A percentile compares a stretch with the other conserved stretches of the same genome.
phyloP scores from a whole-genome alignment of 2,113 vertebrate genomes.

The Cryptotis parvus region DNA sequence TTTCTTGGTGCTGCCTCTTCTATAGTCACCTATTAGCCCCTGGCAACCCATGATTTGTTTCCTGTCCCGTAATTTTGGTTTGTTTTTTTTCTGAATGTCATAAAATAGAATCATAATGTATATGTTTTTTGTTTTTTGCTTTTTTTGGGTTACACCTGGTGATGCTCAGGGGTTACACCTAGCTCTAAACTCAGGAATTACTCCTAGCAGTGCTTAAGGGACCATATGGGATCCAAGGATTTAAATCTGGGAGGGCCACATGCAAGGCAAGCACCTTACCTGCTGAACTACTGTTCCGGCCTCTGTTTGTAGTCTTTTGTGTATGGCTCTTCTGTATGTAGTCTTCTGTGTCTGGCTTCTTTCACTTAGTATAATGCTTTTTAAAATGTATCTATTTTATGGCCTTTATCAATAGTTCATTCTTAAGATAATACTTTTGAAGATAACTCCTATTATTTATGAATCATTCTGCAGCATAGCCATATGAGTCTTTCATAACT shows the following conservation, averaged over 20 bases:
- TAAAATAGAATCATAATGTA: slow-evolving; percentile 17
- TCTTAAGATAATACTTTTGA: slow-evolving; percentile 44
- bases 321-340: too few species aligned
- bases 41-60: neutral
- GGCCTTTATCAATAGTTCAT: slow-evolving; percentile 45
- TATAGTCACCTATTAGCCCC: neutral
- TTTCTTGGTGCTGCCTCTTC: neutral
- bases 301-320: too few species aligned
- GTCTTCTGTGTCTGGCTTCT: slow-evolving; percentile 40
- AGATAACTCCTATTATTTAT: slow-evolving; percentile 52
- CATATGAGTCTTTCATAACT: neutral
- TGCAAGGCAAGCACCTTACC: too few species aligned
- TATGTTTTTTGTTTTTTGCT: too few species aligned
- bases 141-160: too few species aligned
- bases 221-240: too few species aligned
- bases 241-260: too few species aligned
- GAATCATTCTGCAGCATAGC: neutral
- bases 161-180: too few species aligned
- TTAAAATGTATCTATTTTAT: neutral
- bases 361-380: slow-evolving; percentile 27
- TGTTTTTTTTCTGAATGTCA: slow-evolving; percentile 32
- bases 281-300: too few species aligned
- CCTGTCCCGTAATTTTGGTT: neutral
- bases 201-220: too few species aligned
- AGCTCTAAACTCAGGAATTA: too few species aligned